These are phyloP conservation scores for Antigone vipio DNA, from an alignment of 2,113 vertebrate species.

Conservation along the genomic window DNA sequence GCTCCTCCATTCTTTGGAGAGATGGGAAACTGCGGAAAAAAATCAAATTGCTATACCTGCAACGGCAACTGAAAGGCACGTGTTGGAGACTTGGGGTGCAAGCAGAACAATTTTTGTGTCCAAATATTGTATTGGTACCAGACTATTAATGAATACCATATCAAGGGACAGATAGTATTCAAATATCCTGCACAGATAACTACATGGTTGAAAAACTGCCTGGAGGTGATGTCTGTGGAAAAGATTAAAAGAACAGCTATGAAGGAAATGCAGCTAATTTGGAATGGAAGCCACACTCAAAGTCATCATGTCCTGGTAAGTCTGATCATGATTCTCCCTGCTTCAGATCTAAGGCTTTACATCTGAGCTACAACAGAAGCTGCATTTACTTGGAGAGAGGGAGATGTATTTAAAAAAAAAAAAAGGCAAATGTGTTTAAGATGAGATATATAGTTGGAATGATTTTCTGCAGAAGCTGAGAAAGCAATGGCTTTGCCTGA, in stretches of 20 bases:
- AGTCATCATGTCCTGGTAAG: background rate
- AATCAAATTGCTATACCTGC: background rate
- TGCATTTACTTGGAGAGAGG: background rate
- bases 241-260: background rate
- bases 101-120: background rate
- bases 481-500: conserved; percentile 17
- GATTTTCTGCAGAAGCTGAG: background rate
- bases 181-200: background rate
- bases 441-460: background rate
- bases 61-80: background rate
- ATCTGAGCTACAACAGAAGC: background rate
- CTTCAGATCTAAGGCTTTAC: background rate
- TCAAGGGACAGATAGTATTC: background rate
- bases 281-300: background rate
- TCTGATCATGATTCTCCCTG: background rate
- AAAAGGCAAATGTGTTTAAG: background rate
- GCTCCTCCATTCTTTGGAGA: background rate
- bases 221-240: background rate
- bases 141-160: background rate
- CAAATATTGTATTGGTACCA: background rate
- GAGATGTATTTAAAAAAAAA: background rate
- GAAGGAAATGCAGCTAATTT: background rate
- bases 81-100: background rate
- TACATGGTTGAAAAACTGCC: background rate
- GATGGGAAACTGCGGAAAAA: background rate